Conservation (phyloP, 64 coral and sea anemone species). For the Exaiptasia diaphana region DNA sequence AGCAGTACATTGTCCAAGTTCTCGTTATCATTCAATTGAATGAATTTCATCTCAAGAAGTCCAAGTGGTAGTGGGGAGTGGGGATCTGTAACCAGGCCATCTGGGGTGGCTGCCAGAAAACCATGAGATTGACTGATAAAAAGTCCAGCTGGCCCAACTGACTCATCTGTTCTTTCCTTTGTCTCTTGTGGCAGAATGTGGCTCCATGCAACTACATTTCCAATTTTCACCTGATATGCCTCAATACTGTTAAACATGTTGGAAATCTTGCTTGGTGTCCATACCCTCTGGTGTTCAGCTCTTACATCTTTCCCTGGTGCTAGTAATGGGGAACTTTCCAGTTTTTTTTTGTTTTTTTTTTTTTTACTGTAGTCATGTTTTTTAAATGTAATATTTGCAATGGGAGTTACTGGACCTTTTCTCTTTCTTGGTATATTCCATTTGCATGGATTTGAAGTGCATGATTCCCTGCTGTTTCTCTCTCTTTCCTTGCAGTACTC, state of each 20-base stretch:
- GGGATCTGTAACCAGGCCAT: neutral
- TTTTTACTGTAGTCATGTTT: slow-evolving; percentile 54
- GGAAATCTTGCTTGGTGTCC: neutral
- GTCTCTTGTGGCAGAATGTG: slow-evolving; percentile 6
- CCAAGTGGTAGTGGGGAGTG: neutral
- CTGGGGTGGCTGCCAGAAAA: slow-evolving; percentile 36
- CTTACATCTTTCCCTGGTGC: neutral
- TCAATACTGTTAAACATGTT: neutral
- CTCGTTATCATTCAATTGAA: neutral
- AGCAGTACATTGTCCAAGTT: neutral
- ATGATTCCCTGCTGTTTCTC: neutral
- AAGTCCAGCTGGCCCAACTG: neutral
- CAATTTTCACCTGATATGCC: neutral
- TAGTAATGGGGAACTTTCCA: too few species aligned
- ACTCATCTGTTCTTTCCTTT: too few species aligned
- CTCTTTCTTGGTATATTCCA: slow-evolving; percentile 59
- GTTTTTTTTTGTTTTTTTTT: slow-evolving; percentile 5
- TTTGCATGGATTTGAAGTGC: slow-evolving; percentile 49
- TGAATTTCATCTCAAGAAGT: neutral
- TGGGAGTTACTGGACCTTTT: slow-evolving; percentile 41
- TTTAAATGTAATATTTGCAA: slow-evolving; percentile 25
- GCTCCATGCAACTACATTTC: slow-evolving; percentile 1
- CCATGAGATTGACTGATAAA: neutral
- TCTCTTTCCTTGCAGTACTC: slow-evolving; percentile 34
- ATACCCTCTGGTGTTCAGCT: neutral